These are phyloP conservation scores for Platanista minor DNA, from an alignment of 2,113 vertebrate species.

Conservation along the genomic window DNA sequence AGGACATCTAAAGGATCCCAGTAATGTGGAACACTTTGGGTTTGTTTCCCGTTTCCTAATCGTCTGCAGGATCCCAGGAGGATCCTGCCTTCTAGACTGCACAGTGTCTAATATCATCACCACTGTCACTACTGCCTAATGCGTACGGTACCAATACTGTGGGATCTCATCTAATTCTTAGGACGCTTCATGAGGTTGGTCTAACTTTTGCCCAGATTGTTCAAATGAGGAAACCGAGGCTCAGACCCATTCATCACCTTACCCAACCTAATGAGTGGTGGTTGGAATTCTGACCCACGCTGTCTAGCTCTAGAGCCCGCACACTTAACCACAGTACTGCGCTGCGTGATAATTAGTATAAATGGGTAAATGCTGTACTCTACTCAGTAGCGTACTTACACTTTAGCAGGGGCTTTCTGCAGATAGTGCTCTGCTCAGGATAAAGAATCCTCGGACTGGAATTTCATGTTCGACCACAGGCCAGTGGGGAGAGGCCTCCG, in stretches of 20 bases:
- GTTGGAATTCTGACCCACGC: not conserved
- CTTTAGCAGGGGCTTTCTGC: not conserved
- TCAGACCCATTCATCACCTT: not conserved
- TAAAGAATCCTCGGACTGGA: not conserved
- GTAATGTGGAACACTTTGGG: not conserved
- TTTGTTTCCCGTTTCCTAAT: not conserved
- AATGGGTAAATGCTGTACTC: not conserved
- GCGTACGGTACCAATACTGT: rapidly evolving
- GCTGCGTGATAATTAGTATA: rapidly evolving
- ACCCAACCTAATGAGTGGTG: rapidly evolving
- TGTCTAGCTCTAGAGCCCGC: not conserved
- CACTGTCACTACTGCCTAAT: too few species aligned
- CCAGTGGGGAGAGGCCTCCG: not conserved
- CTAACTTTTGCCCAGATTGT: not conserved
- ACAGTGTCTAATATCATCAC: rapidly evolving
- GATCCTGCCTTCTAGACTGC: not conserved
- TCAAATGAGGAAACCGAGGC: not conserved
- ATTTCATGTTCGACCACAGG: not conserved
- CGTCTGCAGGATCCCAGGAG: not conserved
- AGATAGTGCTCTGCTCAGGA: not conserved
- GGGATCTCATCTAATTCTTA: not conserved
- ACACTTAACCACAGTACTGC: rapidly evolving
- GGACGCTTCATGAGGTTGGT: too few species aligned
- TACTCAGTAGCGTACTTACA: rapidly evolving
- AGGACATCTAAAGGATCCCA: not conserved